Evolutionary conservation across 1,140 invertebrate genomes (phyloP), one percentile per base, ranked within the genome.

Genomic region (Gonatopus flavifemur): DNA sequence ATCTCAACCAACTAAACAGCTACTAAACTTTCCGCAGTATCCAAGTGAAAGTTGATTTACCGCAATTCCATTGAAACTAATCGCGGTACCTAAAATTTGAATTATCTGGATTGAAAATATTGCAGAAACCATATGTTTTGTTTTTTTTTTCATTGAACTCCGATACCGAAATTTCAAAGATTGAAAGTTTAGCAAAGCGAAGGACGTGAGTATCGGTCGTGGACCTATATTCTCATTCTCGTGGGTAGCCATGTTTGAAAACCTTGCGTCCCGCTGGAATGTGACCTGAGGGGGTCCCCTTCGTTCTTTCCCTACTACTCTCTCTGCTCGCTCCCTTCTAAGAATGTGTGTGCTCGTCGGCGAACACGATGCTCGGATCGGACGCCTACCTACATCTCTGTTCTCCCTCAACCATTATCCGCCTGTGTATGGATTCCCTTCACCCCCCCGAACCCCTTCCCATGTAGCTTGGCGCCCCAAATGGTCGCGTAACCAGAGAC

Each of bases 141-240:
- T n/a, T n/a, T n/a, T n/a, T n/a, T n/a, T n/a, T n/a, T n/a, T n/a
- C n/a, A n/a, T n/a, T n/a, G n/a, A n/a, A n/a, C n/a, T n/a, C n/a
- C n/a, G n/a, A n/a, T n/a, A n/a, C n/a, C n/a, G n/a, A n/a, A n/a
- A n/a, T n/a, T n/a, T n/a, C n/a, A n/a, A n/a, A n/a, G n/a, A n/a
- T n/a, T n/a, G n/a, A n/a, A n/a, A n/a, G n/a, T n/a, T n/a, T n/a
- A n/a, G n/a, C n/a, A n/a, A n/a, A n/a, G n/a, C n/a, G n/a, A n/a
- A n/a, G n/a, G n/a, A n/a, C n/a, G n/a, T n/a, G n/a, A 62, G 66
- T 61, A 69, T 72, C 70, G 70, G 71, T 74, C 72, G 72, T 74
- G 72, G 74, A 77, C 74, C 74, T 77, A 77, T 72, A 76, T 77
- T 76, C 75, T 69, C 73, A 76, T 77, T 76, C 75, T 69, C 59